Evolutionary conservation across 2,888 invertebrate species (phyloP).

Genomic region (Osmoderma eremita): DNA sequence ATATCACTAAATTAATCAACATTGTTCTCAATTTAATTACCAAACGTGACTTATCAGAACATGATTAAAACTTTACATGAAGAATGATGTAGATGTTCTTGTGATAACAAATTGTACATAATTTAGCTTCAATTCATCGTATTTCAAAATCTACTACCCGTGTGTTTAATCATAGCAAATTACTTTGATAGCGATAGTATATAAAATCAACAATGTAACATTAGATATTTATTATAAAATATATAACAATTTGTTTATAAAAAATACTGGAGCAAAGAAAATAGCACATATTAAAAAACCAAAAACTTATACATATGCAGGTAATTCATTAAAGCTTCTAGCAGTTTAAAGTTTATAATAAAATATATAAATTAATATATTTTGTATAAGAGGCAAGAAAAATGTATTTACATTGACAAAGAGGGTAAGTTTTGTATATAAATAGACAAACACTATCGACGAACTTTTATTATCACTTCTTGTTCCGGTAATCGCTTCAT

Average conservation of each 20-base stretch:
- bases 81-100: not conserved
- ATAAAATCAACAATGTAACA: slow-evolving; percentile 2
- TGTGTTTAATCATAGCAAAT: not conserved
- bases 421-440: slow-evolving; percentile 28
- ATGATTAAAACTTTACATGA: not conserved
- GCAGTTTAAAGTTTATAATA: slow-evolving; percentile 24
- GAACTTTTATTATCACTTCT: slow-evolving; percentile 70
- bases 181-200: not conserved
- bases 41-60: slow-evolving; percentile 3
- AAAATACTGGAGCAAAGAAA: slow-evolving; percentile 26
- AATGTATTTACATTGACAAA: slow-evolving; percentile 37
- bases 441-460: slow-evolving; percentile 44
- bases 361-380: slow-evolving; percentile 37
- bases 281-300: slow-evolving; percentile 19
- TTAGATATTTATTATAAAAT: slow-evolving; percentile 26
- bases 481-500: slow-evolving; percentile 92
- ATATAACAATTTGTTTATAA: slow-evolving; percentile 26
- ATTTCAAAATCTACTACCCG: not conserved
- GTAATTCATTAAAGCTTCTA: slow-evolving; percentile 27
- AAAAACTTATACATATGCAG: slow-evolving; percentile 3
- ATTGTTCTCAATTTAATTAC: not conserved
- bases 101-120: not conserved
- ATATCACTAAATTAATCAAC: too few relatives aligned
- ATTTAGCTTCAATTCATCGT: not conserved
- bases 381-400: slow-evolving; percentile 38